Percentiles rank a stretch among this genome's conserved stretches.
phyloP scores from a whole-genome alignment of 2,797 vertebrate species.

The Poliocrania exsul region DNA sequence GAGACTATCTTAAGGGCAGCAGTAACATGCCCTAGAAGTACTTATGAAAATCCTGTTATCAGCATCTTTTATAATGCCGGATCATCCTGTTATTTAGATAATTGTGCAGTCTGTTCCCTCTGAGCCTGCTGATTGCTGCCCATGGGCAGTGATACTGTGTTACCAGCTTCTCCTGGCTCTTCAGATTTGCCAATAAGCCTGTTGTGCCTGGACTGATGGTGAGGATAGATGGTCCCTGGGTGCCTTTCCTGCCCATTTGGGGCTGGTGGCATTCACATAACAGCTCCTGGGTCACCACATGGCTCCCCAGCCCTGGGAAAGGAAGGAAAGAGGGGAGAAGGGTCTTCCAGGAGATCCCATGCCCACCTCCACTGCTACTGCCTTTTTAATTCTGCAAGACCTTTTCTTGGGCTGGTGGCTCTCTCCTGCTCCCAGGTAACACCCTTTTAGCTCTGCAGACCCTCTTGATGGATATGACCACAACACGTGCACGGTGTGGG shows the following conservation, averaged over 20 bases:
- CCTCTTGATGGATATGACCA: background rate
- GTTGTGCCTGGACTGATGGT: background rate
- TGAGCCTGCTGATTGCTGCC: background rate
- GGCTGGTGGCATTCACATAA: background rate
- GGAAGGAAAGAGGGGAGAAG: background rate
- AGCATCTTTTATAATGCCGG: background rate
- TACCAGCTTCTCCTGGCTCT: background rate
- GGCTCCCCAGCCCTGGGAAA: background rate
- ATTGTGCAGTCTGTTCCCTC: background rate
- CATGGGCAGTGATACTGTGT: fast-evolving
- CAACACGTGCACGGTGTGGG: fast-evolving
- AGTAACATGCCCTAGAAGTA: background rate
- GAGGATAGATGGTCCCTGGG: background rate
- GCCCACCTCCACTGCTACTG: background rate
- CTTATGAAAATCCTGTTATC: background rate
- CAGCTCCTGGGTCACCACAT: fast-evolving
- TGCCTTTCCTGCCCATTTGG: background rate
- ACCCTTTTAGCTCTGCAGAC: background rate
- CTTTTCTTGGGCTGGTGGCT: background rate
- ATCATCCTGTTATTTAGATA: background rate
- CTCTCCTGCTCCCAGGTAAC: background rate
- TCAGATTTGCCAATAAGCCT: background rate
- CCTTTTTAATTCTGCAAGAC: background rate
- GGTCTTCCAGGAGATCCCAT: background rate
- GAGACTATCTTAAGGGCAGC: background rate